Evolutionary conservation across 2,797 vertebrate genomes (phyloP), one percentile per base, ranked within the genome.

Genomic region (Monodelphis domestica): DNA sequence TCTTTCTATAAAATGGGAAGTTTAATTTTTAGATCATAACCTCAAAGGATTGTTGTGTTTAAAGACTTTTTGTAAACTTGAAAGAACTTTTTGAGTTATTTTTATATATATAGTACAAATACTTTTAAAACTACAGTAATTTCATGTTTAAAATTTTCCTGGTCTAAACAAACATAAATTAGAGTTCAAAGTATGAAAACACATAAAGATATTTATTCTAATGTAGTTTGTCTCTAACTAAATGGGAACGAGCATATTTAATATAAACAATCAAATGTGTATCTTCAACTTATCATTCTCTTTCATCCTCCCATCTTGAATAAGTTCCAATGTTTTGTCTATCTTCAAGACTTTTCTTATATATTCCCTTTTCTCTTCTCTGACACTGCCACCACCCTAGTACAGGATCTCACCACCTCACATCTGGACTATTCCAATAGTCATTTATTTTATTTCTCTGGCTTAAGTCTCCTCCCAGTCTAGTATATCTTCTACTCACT

Each of bases 141-240:
- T 29, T 54, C 21, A 92, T 59, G 29, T 51, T 52, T 70, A 2
- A 21, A 88, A 28, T 53, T 53, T 91, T 57, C 28, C 28, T 91
- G 78, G 87, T 93, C 53, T 54, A 54, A 30, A 53, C 28, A 29
- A 5, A 63, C 14, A 51, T 51, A 93, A 4, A 50, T 0, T 90
- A 78, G 1, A 45, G 24, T 87, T 84, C 92, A 24, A 87, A 90
- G 30, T 30, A 53, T 53, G 14, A 53, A 63, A 17, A 52, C 88
- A 93, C 28, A 30, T 30, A 87, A 91, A 63, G 38, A 63, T n/a
- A 38, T 90, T 90, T 94, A 51, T 52, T 90, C 52, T 45, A 53
- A 3, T 7, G 5, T 55, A 56, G 53, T 21, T 89, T 55, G 92
- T 1, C 15, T 93, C 45, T n/a, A 90, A 78, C 21, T 26, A 11